These are phyloP conservation scores for Nesospiza acunhae DNA, from an alignment of 2,113 vertebrate genomes.

Conservation along the genomic window DNA sequence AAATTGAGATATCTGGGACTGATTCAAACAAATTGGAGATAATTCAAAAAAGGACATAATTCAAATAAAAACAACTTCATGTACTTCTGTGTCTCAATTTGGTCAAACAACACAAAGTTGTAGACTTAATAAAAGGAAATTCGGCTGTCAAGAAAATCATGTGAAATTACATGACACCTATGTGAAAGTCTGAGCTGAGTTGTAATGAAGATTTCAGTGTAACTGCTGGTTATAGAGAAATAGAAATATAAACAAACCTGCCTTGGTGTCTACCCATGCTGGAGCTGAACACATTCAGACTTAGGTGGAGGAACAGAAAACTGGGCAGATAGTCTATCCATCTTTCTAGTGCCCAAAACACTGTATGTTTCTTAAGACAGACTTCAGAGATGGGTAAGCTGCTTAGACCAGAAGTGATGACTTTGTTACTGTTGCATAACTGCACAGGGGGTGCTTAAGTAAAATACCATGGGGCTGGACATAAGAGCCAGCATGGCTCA, in stretches of 20 bases:
- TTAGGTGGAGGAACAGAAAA: neutral
- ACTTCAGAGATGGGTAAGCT: neutral
- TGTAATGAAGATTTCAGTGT: neutral
- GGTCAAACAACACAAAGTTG: neutral
- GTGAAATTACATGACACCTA: neutral
- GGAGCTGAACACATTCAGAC: neutral
- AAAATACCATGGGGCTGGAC: neutral
- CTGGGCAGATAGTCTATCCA: neutral
- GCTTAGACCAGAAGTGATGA: neutral
- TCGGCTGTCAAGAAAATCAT: neutral
- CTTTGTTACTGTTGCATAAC: neutral
- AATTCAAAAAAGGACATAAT: neutral
- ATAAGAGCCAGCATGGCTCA: accelerated
- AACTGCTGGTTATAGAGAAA: neutral
- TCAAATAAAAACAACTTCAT: neutral
- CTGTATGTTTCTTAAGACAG: neutral
- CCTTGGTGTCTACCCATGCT: neutral
- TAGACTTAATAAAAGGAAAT: neutral
- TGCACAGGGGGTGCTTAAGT: neutral
- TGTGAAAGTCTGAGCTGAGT: neutral
- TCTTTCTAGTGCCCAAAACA: neutral
- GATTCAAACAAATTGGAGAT: neutral
- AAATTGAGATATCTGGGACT: neutral
- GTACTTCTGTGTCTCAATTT: neutral
- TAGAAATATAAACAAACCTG: neutral